Conservation (phyloP, 2,888 invertebrate species). For the Nephrotoma guestfalica region DNA sequence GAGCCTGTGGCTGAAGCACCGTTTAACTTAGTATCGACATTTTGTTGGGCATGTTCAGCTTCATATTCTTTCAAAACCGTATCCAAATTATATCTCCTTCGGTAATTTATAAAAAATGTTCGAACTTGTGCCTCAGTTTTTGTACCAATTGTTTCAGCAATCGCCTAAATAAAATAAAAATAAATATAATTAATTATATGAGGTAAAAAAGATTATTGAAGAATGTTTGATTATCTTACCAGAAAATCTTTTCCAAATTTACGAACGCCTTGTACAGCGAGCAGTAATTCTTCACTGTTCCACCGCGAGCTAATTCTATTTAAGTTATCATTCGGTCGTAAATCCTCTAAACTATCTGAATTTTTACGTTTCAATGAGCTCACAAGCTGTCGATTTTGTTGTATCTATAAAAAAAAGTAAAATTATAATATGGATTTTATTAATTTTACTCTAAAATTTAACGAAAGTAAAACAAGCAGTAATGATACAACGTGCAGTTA, state of each 20-base stretch:
- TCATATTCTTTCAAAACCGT: slow-evolving; percentile 73
- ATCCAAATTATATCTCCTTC: slow-evolving; percentile 79
- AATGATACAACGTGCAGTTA: slow-evolving; percentile 5
- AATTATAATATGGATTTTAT: slow-evolving; percentile 4
- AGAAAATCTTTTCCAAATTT: slow-evolving; percentile 74
- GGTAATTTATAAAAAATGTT: slow-evolving; percentile 82
- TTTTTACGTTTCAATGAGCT: slow-evolving; percentile 72
- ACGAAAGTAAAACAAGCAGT: slow-evolving; percentile 3
- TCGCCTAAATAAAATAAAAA: slow-evolving; percentile 44
- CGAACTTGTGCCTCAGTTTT: slow-evolving; percentile 89
- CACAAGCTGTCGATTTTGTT: slow-evolving; percentile 84
- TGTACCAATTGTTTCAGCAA: slow-evolving; percentile 87
- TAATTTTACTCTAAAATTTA: neutral
- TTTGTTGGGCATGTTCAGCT: slow-evolving; percentile 49
- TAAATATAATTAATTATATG: neutral
- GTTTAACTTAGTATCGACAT: slow-evolving; percentile 26
- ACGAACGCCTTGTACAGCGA: slow-evolving; percentile 79
- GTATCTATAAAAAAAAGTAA: slow-evolving; percentile 49
- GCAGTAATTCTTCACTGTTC: slow-evolving; percentile 81
- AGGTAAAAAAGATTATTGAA: neutral
- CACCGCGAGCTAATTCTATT: slow-evolving; percentile 73
- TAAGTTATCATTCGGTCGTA: slow-evolving; percentile 40
- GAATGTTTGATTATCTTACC: slow-evolving; percentile 35
- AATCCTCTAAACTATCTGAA: slow-evolving; percentile 35
- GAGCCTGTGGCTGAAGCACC: slow-evolving; percentile 21